These are phyloP conservation scores for Yasuhikotakia modesta DNA, from an alignment of 2,797 vertebrate genomes.

Conservation along the genomic window DNA sequence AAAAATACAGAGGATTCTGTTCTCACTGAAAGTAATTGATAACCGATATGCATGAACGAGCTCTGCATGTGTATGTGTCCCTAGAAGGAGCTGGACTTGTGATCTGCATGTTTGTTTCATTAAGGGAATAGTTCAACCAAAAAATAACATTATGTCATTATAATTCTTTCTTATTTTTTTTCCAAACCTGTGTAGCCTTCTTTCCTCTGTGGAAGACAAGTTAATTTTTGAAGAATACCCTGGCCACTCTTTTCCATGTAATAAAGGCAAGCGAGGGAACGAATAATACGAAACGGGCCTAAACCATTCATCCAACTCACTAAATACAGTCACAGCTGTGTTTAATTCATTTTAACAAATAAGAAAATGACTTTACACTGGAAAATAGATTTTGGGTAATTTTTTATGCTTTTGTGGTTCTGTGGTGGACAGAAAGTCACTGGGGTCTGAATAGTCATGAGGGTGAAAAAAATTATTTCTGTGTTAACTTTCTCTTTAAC, in stretches of 20 bases:
- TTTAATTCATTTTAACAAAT: neutral
- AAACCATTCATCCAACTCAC: neutral
- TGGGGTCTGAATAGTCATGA: neutral
- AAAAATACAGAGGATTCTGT: conserved; percentile 35
- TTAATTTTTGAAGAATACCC: neutral
- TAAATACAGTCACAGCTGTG: neutral
- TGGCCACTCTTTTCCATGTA: no score
- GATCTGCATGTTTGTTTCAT: conserved; percentile 34
- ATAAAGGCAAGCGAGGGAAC: no score
- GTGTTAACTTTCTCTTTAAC: neutral
- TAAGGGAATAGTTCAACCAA: neutral
- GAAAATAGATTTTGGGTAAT: neutral
- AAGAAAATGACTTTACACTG: no score
- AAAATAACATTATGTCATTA: neutral
- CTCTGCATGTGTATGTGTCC: neutral
- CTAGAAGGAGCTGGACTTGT: conserved; percentile 19
- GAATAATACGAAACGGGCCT: neutral
- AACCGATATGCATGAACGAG: conserved; percentile 36
- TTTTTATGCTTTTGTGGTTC: neutral
- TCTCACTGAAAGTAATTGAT: conserved; percentile 40
- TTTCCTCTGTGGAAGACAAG: neutral
- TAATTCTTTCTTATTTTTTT: neutral
- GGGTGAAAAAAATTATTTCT: neutral
- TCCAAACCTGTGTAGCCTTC: neutral
- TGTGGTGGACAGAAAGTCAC: neutral